Evolutionary conservation across 2,113 vertebrate genomes (phyloP).

Genomic region (Thryonomys swinderianus): DNA sequence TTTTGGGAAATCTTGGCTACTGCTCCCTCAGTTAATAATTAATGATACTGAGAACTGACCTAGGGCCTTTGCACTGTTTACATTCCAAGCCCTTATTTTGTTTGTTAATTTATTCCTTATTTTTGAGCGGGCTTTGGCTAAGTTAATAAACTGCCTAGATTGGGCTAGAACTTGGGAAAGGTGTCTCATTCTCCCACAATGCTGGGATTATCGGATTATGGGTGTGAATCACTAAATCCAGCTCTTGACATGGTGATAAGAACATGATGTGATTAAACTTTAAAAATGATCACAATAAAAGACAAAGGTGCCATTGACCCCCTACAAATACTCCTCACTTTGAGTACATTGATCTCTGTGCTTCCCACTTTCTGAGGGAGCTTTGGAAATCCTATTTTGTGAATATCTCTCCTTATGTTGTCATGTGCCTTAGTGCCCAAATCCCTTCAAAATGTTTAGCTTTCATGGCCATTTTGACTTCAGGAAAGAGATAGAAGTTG

Average conservation of each 20-base stretch:
- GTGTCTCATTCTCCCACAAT: neutral
- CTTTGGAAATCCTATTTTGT: neutral
- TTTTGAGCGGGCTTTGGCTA: neutral
- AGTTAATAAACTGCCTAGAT: neutral
- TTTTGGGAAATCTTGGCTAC: neutral
- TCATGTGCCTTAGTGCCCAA: neutral
- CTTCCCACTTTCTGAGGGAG: neutral
- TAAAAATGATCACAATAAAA: neutral
- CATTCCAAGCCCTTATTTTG: neutral
- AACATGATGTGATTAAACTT: neutral
- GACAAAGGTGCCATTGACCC: neutral
- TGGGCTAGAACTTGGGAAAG: neutral
- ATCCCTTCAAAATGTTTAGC: neutral
- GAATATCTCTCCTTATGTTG: neutral
- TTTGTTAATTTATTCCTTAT: neutral
- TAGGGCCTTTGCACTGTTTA: neutral
- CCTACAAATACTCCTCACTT: neutral
- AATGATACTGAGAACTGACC: neutral
- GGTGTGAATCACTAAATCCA: no score
- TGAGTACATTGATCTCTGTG: neutral
- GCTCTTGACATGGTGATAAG: neutral
- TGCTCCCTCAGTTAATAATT: neutral
- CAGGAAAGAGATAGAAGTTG: neutral
- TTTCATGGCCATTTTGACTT: neutral
- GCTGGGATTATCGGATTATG: neutral